A percentile compares a stretch with the other conserved stretches of the same genome.
Conservation (phyloP, 2,113 vertebrate genomes). For the Asarcornis scutulata region DNA sequence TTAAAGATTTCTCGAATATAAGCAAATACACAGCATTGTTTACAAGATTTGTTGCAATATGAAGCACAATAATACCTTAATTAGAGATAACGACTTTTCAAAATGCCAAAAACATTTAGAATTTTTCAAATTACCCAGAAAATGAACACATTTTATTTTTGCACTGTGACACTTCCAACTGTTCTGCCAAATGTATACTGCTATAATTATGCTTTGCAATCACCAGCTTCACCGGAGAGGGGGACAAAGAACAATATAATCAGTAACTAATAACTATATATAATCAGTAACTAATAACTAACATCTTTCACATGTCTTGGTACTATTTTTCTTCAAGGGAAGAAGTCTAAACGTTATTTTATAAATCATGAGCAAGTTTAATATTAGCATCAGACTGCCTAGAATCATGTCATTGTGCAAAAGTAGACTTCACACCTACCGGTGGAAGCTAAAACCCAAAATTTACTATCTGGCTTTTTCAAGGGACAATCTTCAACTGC, state of each 20-base stretch:
- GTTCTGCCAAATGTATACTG: constrained; percentile 70
- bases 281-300: constrained; percentile 57
- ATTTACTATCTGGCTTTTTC: not conserved
- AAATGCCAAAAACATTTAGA: constrained; percentile 57
- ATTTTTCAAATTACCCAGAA: constrained; percentile 54
- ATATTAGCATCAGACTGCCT: not conserved
- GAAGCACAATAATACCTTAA: constrained; percentile 62
- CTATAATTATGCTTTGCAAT: constrained; percentile 58
- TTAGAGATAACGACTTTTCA: constrained; percentile 61
- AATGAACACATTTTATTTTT: constrained; percentile 70
- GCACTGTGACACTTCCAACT: constrained; percentile 71
- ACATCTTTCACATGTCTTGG: constrained; percentile 30
- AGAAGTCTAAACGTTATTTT: constrained; percentile 2
- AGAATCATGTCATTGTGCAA: not conserved
- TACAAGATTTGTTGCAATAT: constrained; percentile 49
- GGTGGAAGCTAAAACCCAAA: not conserved
- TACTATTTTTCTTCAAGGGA: constrained; percentile 36
- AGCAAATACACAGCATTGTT: constrained; percentile 64
- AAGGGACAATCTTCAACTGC: not conserved
- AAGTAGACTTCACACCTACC: not conserved
- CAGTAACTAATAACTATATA: constrained; percentile 54
- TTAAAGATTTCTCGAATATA: constrained; percentile 11
- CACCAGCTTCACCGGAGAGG: constrained; percentile 42
- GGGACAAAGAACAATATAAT: constrained; percentile 69
- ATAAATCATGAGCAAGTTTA: not conserved